These are phyloP conservation scores for Syrphus vitripennis DNA, from an alignment of 2,888 invertebrate genomes.

Conservation along the genomic window DNA sequence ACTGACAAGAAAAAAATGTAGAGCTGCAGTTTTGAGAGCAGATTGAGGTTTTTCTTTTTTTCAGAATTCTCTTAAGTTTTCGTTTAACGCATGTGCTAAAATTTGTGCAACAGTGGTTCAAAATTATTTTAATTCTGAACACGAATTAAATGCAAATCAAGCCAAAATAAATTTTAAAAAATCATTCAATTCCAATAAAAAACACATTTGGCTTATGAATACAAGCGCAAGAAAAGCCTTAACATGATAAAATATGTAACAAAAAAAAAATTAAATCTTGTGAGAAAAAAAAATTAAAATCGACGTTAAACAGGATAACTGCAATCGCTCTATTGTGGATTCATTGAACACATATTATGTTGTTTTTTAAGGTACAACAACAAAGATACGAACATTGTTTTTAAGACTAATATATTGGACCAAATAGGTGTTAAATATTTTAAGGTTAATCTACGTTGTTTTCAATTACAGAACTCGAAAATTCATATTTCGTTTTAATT, in stretches of 20 bases:
- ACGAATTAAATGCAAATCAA: slow-evolving; percentile 28
- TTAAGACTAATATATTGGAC: neutral
- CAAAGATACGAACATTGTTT: neutral
- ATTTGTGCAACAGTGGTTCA: slow-evolving; percentile 13
- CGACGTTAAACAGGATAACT: neutral
- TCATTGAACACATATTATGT: neutral
- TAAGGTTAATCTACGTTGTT: too few relatives aligned
- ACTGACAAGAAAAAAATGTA: neutral
- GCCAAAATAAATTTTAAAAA: slow-evolving; percentile 31
- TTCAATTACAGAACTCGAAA: too few relatives aligned
- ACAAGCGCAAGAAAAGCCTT: neutral
- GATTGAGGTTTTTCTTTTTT: neutral
- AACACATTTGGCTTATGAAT: neutral
- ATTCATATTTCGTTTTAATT: too few relatives aligned
- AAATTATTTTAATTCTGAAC: slow-evolving; percentile 1
- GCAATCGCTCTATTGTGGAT: slow-evolving; percentile 7
- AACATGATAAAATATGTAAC: neutral
- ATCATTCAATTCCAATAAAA: neutral
- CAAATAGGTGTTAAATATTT: neutral
- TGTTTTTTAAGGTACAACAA: neutral
- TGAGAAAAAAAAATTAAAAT: neutral
- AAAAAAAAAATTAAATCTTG: neutral
- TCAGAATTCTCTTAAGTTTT: neutral
- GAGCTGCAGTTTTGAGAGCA: slow-evolving; percentile 14
- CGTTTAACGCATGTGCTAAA: slow-evolving; percentile 16